Evolutionary conservation across 2,888 invertebrate species (phyloP).

Genomic region (Platycheirus albimanus): DNA sequence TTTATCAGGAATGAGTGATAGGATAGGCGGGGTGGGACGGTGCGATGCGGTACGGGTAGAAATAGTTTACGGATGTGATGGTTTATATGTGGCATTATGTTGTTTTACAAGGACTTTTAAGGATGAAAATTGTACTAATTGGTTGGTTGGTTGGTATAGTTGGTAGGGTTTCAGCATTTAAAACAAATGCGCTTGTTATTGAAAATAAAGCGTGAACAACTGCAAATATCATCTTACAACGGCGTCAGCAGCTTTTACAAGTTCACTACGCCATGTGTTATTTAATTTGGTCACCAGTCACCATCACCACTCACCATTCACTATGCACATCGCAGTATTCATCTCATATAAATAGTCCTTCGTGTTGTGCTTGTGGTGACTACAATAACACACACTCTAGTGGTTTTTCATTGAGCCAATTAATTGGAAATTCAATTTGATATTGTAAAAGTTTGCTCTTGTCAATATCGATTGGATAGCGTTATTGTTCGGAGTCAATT

Average conservation of each 20-base stretch:
- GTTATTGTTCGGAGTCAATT: not conserved
- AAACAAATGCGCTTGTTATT: constrained; percentile 21
- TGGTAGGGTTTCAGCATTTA: constrained; percentile 25
- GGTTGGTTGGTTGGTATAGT: constrained; percentile 62
- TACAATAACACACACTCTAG: constrained; percentile 44
- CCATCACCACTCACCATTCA: not conserved
- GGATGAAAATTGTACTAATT: constrained; percentile 55
- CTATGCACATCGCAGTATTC: too few relatives aligned
- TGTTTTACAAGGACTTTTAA: constrained; percentile 48
- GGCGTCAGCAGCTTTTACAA: constrained; percentile 24
- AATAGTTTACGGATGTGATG: too few relatives aligned
- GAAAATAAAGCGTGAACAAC: constrained; percentile 18
- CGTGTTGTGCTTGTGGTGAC: not conserved
- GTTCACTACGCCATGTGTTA: constrained; percentile 48
- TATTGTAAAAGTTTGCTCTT: constrained; percentile 6
- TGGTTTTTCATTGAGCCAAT: constrained; percentile 47
- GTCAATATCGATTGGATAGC: not conserved
- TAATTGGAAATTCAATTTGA: constrained; percentile 46
- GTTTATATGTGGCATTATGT: constrained; percentile 24
- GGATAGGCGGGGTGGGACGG: too few relatives aligned
- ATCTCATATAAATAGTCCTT: too few relatives aligned
- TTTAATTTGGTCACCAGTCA: constrained; percentile 57
- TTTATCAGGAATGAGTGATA: too few relatives aligned
- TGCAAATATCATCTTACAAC: constrained; percentile 22
- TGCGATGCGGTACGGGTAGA: too few relatives aligned